phyloP scores from a whole-genome alignment of 2,888 invertebrate species.

The Augochlorella aurata region DNA sequence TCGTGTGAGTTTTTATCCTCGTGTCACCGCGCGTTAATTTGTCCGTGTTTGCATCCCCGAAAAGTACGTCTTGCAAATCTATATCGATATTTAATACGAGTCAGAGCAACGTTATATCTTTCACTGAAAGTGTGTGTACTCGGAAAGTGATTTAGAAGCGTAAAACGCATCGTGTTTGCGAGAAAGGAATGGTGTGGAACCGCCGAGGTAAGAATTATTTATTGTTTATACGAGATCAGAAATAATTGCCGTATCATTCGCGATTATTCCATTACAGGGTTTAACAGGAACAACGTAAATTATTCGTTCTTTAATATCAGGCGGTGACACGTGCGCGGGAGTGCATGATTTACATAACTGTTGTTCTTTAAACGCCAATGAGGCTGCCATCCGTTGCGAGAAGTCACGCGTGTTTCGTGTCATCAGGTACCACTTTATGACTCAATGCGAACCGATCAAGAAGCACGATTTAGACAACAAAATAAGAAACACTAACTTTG shows the following conservation, averaged over 20 bases:
- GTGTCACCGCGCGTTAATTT: background rate
- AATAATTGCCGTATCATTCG: background rate
- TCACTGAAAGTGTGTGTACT: background rate
- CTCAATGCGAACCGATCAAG: background rate
- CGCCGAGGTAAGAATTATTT: constrained; percentile 24
- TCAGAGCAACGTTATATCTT: background rate
- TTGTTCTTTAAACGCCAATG: constrained; percentile 2
- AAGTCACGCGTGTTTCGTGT: background rate
- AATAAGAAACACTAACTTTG: background rate
- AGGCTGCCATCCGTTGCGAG: background rate
- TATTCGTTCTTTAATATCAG: constrained; percentile 15
- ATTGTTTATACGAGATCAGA: background rate
- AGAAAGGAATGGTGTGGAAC: background rate
- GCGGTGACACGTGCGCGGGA: constrained; percentile 27
- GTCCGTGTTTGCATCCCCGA: background rate
- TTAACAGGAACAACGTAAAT: constrained; percentile 5
- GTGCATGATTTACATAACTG: constrained; percentile 5
- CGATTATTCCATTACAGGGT: background rate
- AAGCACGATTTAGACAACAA: background rate
- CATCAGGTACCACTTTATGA: background rate
- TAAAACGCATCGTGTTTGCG: constrained; percentile 10
- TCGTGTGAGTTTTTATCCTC: constrained; percentile 30
- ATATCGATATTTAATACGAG: background rate
- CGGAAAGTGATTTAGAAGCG: constrained; percentile 23
- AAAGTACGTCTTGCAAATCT: background rate